These are phyloP conservation scores for Drosophila nikananu DNA, from an alignment of 1,140 invertebrate species.

Conservation along the genomic window DNA sequence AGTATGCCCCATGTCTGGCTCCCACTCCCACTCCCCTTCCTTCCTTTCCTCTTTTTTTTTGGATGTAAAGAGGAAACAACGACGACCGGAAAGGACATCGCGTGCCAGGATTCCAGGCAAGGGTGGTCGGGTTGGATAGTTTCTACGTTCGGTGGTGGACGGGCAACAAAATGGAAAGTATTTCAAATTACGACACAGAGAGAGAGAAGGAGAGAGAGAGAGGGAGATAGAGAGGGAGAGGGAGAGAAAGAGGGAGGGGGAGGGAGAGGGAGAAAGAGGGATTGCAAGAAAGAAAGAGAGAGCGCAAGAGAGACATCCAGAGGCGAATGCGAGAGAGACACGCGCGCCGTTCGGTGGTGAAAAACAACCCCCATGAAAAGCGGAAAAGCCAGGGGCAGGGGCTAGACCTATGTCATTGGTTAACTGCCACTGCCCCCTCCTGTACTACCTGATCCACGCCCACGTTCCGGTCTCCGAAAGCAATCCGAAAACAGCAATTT, in stretches of 20 bases:
- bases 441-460: conserved; percentile 9
- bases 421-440: conserved; percentile 45
- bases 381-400: not conserved
- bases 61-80: conserved; percentile 75
- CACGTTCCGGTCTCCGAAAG: conserved; percentile 53
- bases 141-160: not conserved
- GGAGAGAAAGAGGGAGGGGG: not conserved
- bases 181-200: conserved; percentile 74
- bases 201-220: not conserved
- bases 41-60: not conserved
- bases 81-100: conserved; percentile 84
- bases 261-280: not conserved
- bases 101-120: conserved; percentile 61
- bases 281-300: too few species aligned
- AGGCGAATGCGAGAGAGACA: conserved; percentile 25
- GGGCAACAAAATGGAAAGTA: conserved; percentile 81
- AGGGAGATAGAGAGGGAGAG: not conserved
- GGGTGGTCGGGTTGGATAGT: conserved; percentile 17
- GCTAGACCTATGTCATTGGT: conserved; percentile 71
- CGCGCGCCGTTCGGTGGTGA: conserved; percentile 38
- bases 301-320: conserved; percentile 6
- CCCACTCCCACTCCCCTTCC: conserved; percentile 1
- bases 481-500: conserved; percentile 76
- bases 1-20: conserved; percentile 37
- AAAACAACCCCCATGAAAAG: conserved; percentile 44